phyloP scores from a whole-genome alignment of 2,888 invertebrate species.

The Glaucopsyche alexis region DNA sequence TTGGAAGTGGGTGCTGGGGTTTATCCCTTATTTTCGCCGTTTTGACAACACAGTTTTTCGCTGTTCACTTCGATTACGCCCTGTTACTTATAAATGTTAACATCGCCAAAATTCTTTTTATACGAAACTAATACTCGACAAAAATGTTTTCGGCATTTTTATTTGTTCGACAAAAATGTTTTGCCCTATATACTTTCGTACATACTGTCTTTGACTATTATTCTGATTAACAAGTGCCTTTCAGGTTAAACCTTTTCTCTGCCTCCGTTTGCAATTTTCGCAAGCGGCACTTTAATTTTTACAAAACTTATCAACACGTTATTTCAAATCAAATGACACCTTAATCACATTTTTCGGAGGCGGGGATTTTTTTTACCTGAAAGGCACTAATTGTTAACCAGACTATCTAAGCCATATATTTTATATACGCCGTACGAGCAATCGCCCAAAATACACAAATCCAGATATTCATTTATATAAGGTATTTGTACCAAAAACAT shows the following conservation, averaged over 20 bases:
- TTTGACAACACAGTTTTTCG: slow-evolving; percentile 31
- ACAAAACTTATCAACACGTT: too few species aligned
- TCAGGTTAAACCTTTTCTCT: too few species aligned
- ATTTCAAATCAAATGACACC: too few species aligned
- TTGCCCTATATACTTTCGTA: too few species aligned
- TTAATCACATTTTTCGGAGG: too few species aligned
- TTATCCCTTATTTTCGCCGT: slow-evolving; percentile 39
- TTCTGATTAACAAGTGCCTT: too few species aligned
- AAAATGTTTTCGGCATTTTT: neutral
- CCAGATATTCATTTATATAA: slow-evolving; percentile 1
- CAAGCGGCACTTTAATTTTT: too few species aligned
- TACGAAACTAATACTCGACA: neutral
- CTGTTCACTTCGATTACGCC: neutral
- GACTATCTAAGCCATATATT: too few species aligned
- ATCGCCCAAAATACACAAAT: neutral
- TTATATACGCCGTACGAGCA: neutral
- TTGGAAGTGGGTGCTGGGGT: slow-evolving; percentile 36
- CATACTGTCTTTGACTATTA: too few species aligned
- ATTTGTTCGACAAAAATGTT: neutral
- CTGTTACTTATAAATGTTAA: slow-evolving; percentile 21
- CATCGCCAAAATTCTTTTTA: neutral
- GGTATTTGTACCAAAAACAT: neutral
- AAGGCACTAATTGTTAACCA: too few species aligned
- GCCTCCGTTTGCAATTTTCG: too few species aligned
- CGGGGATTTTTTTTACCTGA: too few species aligned